Conservation (phyloP, 2,888 invertebrate genomes). For the Uloborus plumipes region DNA sequence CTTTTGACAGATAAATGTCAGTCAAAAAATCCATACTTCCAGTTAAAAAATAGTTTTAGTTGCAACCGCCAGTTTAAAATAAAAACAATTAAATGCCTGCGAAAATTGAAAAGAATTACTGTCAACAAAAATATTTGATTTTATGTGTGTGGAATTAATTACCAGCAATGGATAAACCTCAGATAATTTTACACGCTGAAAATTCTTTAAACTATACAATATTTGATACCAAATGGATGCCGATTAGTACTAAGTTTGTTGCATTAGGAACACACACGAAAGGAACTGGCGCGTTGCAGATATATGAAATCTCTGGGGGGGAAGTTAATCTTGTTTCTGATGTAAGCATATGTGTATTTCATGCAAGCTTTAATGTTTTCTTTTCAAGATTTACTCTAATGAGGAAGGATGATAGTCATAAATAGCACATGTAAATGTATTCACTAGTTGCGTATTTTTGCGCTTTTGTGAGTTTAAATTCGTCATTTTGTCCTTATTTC, state of each 20-base stretch:
- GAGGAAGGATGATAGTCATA: neutral
- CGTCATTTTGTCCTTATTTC: too few species aligned
- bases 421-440: too few species aligned
- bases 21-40: too few species aligned
- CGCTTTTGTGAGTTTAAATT: too few species aligned
- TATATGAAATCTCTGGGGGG: slow-evolving; percentile 76
- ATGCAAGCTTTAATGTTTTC: neutral
- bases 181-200: slow-evolving; percentile 89
- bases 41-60: too few species aligned
- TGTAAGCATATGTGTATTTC: slow-evolving; percentile 68
- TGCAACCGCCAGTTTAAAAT: neutral
- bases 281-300: slow-evolving; percentile 86
- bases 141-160: slow-evolving; percentile 2
- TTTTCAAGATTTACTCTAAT: neutral
- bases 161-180: slow-evolving; percentile 81
- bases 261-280: slow-evolving; percentile 87
- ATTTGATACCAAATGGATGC: slow-evolving; percentile 96
- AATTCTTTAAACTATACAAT: slow-evolving; percentile 86
- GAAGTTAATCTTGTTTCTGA: slow-evolving; percentile 77
- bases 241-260: slow-evolving; percentile 92
- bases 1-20: too few species aligned
- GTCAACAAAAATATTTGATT: neutral
- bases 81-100: neutral
- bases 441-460: too few species aligned
- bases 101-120: slow-evolving; percentile 2